A percentile compares a stretch with the other conserved stretches of the same genome.
These are phyloP conservation scores for Synanceia verrucosa DNA, from an alignment of 2,797 vertebrate genomes.

Conservation along the genomic window DNA sequence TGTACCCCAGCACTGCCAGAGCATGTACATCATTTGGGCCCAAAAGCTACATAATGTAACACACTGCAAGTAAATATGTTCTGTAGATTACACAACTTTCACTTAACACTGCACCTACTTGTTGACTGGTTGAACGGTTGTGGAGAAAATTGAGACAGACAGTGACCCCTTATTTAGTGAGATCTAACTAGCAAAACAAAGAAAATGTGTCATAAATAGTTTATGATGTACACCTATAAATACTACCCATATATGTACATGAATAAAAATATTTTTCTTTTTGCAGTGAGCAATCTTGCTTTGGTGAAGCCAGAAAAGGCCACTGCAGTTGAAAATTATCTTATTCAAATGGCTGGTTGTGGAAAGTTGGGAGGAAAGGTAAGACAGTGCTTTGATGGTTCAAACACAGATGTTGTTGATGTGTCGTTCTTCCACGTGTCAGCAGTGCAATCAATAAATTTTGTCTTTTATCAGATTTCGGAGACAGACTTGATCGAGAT, in stretches of 20 bases:
- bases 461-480: slow-evolving; percentile 84
- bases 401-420: not conserved
- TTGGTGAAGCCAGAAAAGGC: slow-evolving; percentile 98
- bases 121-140: not conserved
- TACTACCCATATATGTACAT: not conserved
- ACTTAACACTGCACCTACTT: no score
- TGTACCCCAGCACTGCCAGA: not conserved
- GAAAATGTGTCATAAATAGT: not conserved
- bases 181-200: not conserved
- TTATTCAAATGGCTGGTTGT: slow-evolving; percentile 95
- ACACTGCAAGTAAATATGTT: not conserved
- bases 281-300: slow-evolving; percentile 94
- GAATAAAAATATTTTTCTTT: not conserved
- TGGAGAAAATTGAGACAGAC: not conserved
- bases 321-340: slow-evolving; percentile 96
- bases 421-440: not conserved
- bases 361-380: slow-evolving; percentile 95
- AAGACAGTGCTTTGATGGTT: slow-evolving; percentile 9
- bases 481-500: slow-evolving; percentile 98
- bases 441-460: not conserved
- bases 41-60: not conserved
- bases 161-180: not conserved
- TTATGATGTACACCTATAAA: not conserved
- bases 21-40: not conserved
- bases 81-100: not conserved